These are phyloP conservation scores for Dromococcyx pavoninus DNA, from an alignment of 2,797 vertebrate species.

Conservation along the genomic window DNA sequence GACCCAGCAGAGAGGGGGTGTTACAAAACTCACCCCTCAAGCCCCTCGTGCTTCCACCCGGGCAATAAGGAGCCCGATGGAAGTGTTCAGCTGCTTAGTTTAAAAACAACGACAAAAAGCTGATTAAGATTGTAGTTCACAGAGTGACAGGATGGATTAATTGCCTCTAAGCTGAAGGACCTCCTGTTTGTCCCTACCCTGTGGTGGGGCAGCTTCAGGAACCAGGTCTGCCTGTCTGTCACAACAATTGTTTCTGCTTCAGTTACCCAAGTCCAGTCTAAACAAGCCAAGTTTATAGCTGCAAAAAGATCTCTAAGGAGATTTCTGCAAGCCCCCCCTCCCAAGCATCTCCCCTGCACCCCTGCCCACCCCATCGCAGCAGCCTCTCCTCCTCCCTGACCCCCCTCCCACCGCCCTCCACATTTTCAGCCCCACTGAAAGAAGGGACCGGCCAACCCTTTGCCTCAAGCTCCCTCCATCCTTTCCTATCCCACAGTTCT, in stretches of 20 bases:
- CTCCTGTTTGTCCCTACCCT: not conserved
- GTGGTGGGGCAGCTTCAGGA: not conserved
- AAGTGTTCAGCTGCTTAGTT: not conserved
- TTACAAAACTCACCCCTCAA: not conserved
- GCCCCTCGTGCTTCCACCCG: not conserved
- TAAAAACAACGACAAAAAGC: not conserved
- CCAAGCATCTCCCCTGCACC: not conserved
- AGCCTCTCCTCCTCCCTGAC: not conserved
- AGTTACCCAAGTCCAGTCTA: not conserved
- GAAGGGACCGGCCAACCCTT: not conserved
- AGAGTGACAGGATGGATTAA: too few relatives aligned
- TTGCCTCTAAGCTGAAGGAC: not conserved
- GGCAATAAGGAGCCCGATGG: not conserved
- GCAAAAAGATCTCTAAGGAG: not conserved
- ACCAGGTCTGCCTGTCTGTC: not conserved
- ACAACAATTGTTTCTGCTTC: constrained; percentile 29
- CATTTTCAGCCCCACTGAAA: not conserved
- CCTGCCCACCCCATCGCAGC: not conserved
- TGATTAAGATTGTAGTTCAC: not conserved
- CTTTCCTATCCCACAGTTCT: not conserved
- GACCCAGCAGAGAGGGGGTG: too few relatives aligned
- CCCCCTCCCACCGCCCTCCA: not conserved
- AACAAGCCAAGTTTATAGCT: not conserved
- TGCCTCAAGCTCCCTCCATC: not conserved
- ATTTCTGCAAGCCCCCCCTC: not conserved